Percentiles rank a stretch among this genome's conserved stretches.
Evolutionary conservation across 2,888 invertebrate species (phyloP).

Genomic region (Rotaria socialis): DNA sequence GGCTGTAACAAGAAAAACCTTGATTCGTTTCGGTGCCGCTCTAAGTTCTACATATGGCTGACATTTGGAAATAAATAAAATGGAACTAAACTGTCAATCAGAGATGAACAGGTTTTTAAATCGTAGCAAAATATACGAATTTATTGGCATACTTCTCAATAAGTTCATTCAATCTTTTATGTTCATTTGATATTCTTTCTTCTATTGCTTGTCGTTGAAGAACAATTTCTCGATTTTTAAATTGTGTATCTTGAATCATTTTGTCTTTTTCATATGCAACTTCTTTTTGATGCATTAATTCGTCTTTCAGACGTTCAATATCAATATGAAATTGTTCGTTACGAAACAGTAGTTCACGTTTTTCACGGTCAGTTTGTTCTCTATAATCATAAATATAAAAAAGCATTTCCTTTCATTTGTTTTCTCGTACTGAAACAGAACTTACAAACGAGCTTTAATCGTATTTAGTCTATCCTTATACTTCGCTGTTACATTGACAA

Average conservation of each 20-base stretch:
- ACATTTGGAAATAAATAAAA: no score
- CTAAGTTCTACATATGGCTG: no score
- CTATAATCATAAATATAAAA: background rate
- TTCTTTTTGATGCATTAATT: background rate
- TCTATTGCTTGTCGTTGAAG: background rate
- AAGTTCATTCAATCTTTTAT: background rate
- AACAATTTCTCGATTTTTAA: background rate
- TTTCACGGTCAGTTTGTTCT: constrained; percentile 30
- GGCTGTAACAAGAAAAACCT: no score
- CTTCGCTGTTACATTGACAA: background rate
- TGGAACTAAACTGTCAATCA: no score
- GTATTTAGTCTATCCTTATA: background rate
- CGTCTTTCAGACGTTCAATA: background rate
- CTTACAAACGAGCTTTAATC: constrained; percentile 23
- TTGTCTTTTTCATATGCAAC: background rate
- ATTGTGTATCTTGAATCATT: background rate
- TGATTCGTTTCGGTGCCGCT: no score
- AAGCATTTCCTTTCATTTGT: no score
- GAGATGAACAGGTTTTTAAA: no score
- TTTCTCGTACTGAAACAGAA: background rate
- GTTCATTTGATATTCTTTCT: constrained; percentile 19
- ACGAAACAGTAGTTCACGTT: background rate
- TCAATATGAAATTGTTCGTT: background rate
- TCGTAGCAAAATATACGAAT: background rate
- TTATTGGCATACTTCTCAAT: background rate